Percentiles rank a stretch among this genome's conserved stretches.
phyloP scores from a whole-genome alignment of 2,888 invertebrate genomes.

The Alloscopus bannaensis region DNA sequence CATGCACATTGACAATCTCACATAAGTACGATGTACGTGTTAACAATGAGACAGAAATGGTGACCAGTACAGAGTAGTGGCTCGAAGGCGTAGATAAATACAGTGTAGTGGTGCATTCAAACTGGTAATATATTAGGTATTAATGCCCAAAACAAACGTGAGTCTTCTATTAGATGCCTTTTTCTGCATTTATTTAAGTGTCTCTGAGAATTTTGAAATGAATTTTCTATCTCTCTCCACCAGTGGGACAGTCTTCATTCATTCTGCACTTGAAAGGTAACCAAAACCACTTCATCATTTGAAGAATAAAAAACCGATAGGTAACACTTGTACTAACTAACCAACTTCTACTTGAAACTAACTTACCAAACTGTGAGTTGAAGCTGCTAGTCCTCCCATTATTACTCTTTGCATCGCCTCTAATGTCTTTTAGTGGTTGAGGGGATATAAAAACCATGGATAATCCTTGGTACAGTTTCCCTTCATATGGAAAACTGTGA shows the following conservation, averaged over 20 bases:
- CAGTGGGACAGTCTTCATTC: too few relatives aligned
- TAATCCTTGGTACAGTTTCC: too few relatives aligned
- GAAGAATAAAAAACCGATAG: too few relatives aligned
- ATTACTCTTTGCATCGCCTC: neutral
- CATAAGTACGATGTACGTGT: too few relatives aligned
- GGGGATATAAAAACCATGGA: constrained; percentile 22
- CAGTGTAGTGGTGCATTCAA: neutral
- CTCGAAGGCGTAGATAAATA: neutral
- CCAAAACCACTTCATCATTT: too few relatives aligned
- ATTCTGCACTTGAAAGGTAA: too few relatives aligned
- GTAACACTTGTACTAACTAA: too few relatives aligned
- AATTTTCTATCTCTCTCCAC: too few relatives aligned
- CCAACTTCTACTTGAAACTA: neutral
- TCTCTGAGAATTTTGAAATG: too few relatives aligned
- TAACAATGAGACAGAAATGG: neutral
- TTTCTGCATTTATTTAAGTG: neutral
- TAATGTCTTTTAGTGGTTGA: neutral
- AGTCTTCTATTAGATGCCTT: neutral
- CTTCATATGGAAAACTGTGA: too few relatives aligned
- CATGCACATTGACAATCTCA: neutral
- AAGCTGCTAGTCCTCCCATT: neutral
- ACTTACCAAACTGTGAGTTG: neutral
- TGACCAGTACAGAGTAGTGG: neutral
- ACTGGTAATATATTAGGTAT: neutral
- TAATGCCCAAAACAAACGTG: neutral